These are phyloP conservation scores for Stylophora pistillata DNA, from an alignment of 64 coral and sea anemone species.

Conservation along the genomic window DNA sequence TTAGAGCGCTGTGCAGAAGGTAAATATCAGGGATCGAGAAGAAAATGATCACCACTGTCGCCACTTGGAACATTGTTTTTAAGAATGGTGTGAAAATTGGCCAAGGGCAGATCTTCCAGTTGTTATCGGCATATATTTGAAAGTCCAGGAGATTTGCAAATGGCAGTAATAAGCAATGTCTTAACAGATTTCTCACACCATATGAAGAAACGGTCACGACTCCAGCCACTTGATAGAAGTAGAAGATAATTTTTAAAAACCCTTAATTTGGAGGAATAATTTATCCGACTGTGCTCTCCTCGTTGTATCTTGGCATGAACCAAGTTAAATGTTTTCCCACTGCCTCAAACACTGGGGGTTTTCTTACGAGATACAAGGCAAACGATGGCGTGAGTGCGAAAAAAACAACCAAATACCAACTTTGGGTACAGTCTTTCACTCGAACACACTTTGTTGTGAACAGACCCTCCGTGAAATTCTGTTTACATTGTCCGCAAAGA, in stretches of 20 bases:
- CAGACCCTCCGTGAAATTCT: conserved; percentile 18
- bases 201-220: conserved; percentile 20
- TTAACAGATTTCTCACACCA: background rate
- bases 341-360: conserved; percentile 22
- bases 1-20: conserved; percentile 16
- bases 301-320: background rate
- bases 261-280: background rate
- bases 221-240: conserved; percentile 56
- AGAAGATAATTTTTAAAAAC: conserved; percentile 59
- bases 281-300: background rate
- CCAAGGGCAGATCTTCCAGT: conserved; percentile 35
- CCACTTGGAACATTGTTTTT: conserved; percentile 2
- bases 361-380: conserved; percentile 12
- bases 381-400: background rate
- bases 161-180: background rate
- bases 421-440: background rate
- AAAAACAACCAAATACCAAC: conserved; percentile 7
- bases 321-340: background rate
- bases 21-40: conserved; percentile 18
- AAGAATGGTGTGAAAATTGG: background rate
- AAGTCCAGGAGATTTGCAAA: conserved; percentile 9
- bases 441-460: background rate
- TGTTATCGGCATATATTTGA: background rate
- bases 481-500: conserved; percentile 39
- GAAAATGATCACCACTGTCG: background rate